Percentiles rank a stretch among this genome's conserved stretches.
phyloP scores from a whole-genome alignment of 2,113 vertebrate genomes.

The Pachypanchax playfairii region DNA sequence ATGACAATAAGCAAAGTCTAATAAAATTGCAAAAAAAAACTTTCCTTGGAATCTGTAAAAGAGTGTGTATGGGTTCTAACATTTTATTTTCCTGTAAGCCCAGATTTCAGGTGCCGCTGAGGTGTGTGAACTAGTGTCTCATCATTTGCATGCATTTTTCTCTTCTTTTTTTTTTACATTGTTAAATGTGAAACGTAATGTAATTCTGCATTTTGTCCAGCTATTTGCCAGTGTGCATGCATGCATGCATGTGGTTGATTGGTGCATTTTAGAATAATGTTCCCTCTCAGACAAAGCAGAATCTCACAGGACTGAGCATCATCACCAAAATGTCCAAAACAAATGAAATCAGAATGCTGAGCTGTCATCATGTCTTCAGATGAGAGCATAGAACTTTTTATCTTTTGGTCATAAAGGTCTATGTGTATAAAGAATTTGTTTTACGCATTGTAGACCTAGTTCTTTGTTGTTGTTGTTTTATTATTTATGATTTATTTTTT shows the following conservation, averaged over 20 bases:
- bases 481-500: conserved; percentile 39
- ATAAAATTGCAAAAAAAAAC: conserved; percentile 79
- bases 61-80: conserved; percentile 50
- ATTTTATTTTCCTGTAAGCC: conserved; percentile 24
- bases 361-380: conserved; percentile 17
- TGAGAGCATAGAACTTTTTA: conserved; percentile 42
- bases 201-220: conserved; percentile 18
- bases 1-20: conserved; percentile 82
- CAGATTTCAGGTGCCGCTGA: conserved; percentile 25
- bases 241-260: conserved; percentile 46
- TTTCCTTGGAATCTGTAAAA: conserved; percentile 69
- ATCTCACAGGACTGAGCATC: conserved; percentile 27
- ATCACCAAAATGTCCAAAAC: conserved; percentile 29
- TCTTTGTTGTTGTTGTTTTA: conserved; percentile 11
- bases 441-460: conserved; percentile 38
- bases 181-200: conserved; percentile 13
- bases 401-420: conserved; percentile 5
- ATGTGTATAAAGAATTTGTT: conserved; percentile 23
- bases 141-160: conserved; percentile 39
- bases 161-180: background rate
- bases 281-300: conserved; percentile 42
- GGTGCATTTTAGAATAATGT: conserved; percentile 29
- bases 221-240: conserved; percentile 12
- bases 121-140: conserved; percentile 21
- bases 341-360: conserved; percentile 38